Evolutionary conservation across 2,888 invertebrate genomes (phyloP), one percentile per base, ranked within the genome.

Genomic region (Agriotes lineatus): DNA sequence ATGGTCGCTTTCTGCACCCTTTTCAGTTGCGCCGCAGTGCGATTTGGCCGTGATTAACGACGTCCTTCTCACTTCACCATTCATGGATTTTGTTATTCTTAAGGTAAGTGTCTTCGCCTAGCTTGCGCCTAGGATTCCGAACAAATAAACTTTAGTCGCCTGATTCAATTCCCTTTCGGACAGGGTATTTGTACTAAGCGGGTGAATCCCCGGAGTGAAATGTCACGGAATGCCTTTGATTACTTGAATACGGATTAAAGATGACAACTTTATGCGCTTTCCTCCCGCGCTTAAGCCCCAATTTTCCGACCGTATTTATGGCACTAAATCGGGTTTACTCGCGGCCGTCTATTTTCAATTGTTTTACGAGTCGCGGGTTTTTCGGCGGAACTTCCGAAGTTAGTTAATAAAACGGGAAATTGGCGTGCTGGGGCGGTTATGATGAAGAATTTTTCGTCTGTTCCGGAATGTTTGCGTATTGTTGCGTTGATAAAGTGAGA

Each of bases 1-100:
- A n/a, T n/a, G n/a, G n/a, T n/a, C n/a, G n/a, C n/a, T n/a, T n/a
- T n/a, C n/a, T n/a, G n/a, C 58, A 19, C 42, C 25, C 42, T 57
- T 35, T 67, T 12, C 42, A 44, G 25, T 22, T 44, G 18, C 56
- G 35, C 56, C 48, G 14, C n/a, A 19, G 45, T 66, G 54, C 52
- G 44, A 54, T 60, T 56, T 22, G 22, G 30, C 48, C 57, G 56
- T 45, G 44, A 54, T 54, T 63, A 12, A 67, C n/a, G n/a, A 48
- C 33, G 30, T 60, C 42, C 14, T 30, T 33, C 39, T 35, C 33
- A 16, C 33, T 44, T 37, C 52, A 45, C 56, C 70, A 69, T 77
- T 74, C 72, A 77, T 77, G 77, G 77, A 77, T 76, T 77, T 77
- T 74, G 74, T 77, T 71, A 77, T 77, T 61, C 74, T 76, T 59